These are phyloP conservation scores for Drosophila guanche DNA, from an alignment of 1,140 invertebrate species.

Conservation along the genomic window DNA sequence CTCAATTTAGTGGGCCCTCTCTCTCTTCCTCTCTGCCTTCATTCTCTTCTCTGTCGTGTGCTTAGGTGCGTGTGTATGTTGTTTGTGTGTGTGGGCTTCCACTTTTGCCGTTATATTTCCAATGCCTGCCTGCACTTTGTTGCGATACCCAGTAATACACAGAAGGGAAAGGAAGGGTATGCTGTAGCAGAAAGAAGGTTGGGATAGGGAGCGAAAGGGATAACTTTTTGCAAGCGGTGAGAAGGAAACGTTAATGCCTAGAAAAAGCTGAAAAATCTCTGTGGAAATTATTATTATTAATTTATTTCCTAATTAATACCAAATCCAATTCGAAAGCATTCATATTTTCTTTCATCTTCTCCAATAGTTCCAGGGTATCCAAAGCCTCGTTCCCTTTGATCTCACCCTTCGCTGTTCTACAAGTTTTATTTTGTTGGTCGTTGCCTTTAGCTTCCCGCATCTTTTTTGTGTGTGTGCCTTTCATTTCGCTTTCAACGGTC, in stretches of 20 bases:
- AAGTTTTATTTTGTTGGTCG: slow-evolving; percentile 47
- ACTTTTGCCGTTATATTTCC: slow-evolving; percentile 65
- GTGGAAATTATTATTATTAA: no score
- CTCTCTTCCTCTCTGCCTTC: slow-evolving; percentile 22
- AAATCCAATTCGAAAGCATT: no score
- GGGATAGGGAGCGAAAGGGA: no score
- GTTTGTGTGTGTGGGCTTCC: slow-evolving; percentile 15
- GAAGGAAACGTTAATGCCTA: no score
- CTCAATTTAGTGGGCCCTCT: slow-evolving; percentile 71
- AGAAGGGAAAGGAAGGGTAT: not conserved
- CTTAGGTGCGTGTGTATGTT: slow-evolving; percentile 1
- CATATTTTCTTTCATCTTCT: no score
- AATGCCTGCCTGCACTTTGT: slow-evolving; percentile 41
- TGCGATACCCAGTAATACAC: slow-evolving; percentile 10
- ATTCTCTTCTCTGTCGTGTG: slow-evolving; percentile 5
- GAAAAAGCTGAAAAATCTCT: no score
- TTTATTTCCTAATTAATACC: no score
- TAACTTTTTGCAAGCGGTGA: no score
- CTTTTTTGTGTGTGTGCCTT: slow-evolving; percentile 43
- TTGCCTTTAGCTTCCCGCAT: slow-evolving; percentile 68
- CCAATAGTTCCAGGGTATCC: no score
- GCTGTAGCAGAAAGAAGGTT: no score
- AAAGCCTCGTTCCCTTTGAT: slow-evolving; percentile 12
- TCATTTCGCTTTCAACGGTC: slow-evolving; percentile 65
- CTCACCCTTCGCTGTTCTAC: slow-evolving; percentile 9